These are phyloP conservation scores for Papilio protenor DNA, from an alignment of 2,888 invertebrate species.

Conservation along the genomic window DNA sequence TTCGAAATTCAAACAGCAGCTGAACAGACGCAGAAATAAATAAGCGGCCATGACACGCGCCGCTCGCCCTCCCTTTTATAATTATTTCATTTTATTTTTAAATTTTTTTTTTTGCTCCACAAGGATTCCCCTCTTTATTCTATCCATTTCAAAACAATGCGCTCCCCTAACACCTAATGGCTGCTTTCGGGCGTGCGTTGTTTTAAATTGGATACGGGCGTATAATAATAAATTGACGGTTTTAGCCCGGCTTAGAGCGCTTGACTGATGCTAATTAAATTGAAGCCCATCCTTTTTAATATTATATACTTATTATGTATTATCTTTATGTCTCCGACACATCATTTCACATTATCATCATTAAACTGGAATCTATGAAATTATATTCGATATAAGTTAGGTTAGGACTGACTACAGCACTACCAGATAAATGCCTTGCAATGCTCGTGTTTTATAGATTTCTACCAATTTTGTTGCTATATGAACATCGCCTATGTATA, in stretches of 20 bases:
- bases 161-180: slow-evolving; percentile 57
- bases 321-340: neutral
- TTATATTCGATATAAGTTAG: neutral
- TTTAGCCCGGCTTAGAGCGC: slow-evolving; percentile 76
- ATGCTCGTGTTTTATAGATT: neutral
- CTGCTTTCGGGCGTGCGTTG: slow-evolving; percentile 78
- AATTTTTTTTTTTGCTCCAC: slow-evolving; percentile 82
- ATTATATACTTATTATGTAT: slow-evolving; percentile 46
- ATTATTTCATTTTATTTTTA: slow-evolving; percentile 84
- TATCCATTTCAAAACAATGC: slow-evolving; percentile 77
- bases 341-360: neutral
- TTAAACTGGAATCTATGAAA: neutral
- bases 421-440: no score
- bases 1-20: slow-evolving; percentile 78
- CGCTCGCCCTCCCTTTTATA: slow-evolving; percentile 79
- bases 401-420: no score
- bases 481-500: slow-evolving; percentile 6
- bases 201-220: slow-evolving; percentile 85
- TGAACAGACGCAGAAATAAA: slow-evolving; percentile 76
- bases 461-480: slow-evolving; percentile 8
- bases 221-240: slow-evolving; percentile 83
- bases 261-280: slow-evolving; percentile 83
- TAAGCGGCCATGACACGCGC: slow-evolving; percentile 79
- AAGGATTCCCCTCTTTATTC: slow-evolving; percentile 77
- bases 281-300: slow-evolving; percentile 69